Base-by-base conservation (phyloP, 2,888 invertebrate species). In the Leptopilina syphax region DNA sequence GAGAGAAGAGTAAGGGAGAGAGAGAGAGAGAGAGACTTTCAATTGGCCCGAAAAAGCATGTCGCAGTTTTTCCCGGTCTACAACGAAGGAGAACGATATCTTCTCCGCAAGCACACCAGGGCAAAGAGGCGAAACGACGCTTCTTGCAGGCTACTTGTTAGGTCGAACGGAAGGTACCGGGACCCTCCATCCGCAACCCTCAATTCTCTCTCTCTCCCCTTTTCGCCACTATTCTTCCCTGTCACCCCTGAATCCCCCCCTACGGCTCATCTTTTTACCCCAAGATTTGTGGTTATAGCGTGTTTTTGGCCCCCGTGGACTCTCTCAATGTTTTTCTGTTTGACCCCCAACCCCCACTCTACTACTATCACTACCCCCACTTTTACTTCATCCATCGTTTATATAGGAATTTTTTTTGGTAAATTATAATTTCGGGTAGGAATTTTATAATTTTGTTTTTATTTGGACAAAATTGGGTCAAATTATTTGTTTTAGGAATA, bases 71-170 rank as follows among this genome's bases (percentile, higher is more conserved):
- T 91, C 90, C 90, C 84, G 84, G 86, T 78, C 76, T 78, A 63
- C 24, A 82, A 77, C 50, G 50, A 50, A 79, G 79, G 82, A 82
- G 82, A 81, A 79, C 80, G 85, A 83, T 82, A 81, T 47, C 47
- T 8, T 50, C 50, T 50, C 50, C 10, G 50, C 50, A 50, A 8
- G 27, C 47, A 47, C 9, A 50, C 50, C 50, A 9, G 10, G 50
- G 50, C 50, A 50, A 50, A 50, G 50, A 85, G 86, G 86, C 85
- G 88, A 89, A 88, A 89, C 89, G 89, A 86, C 87, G 89, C 89
- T 91, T 91, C 91, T 91, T 91, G 90, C 89, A 87, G 88, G 89
- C 91, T 90, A 91, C 91, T 91, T 91, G 91, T 91, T 91, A 91
- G 90, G 89, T 89, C 85, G 50, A 87, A 84, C 80, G 85, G 85